Base-by-base conservation (phyloP, 2,113 vertebrate species). In the Hippocampus abdominalis region DNA sequence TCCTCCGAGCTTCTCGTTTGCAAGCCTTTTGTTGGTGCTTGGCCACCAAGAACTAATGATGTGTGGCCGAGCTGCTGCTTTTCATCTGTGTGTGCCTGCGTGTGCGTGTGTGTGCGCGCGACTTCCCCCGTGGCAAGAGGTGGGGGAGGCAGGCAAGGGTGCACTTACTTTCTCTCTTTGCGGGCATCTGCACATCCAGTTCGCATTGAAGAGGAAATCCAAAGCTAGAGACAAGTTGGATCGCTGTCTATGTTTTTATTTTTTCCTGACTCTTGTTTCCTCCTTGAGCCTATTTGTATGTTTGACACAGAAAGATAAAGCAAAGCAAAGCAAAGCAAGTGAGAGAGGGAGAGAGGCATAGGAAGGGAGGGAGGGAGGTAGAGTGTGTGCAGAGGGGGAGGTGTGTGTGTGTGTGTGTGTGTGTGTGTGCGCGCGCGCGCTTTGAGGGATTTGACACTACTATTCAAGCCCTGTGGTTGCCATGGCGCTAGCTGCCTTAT, bases 401-500 rank as follows among this genome's bases (percentile, higher is more conserved):
- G 82, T 84, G 82, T 79, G 54, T 64, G 29, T 29, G 29, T 29
- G 29, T 29, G 29, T 29, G 29, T 29, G 29, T 29, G 32, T 32
- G 5, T 32, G 32, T 32, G 32, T 32, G 29, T 29, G n/a, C n/a
- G n/a, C n/a, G n/a, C n/a, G n/a, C n/a, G n/a, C n/a, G n/a, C n/a
- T n/a, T 83, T 81, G 70, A 81, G 90, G 89, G 91, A 93, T 92
- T 92, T 93, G 92, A 92, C 92, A 92, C 90, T 89, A 89, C 92
- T 92, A 91, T 93, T 91, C 88, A 93, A 92, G 88, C 91, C 82
- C 89, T 74, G 81, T 64, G 79, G 92, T 93, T 92, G 86, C 92
- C 90, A 93, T 91, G 92, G 92, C 66, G 86, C 81, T 69, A 63
- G 51, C 75, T 89, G 84, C 92, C 92, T 91, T 92, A 91, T 91